phyloP scores from a whole-genome alignment of 2,797 vertebrate genomes.

The Gallirallus australis region DNA sequence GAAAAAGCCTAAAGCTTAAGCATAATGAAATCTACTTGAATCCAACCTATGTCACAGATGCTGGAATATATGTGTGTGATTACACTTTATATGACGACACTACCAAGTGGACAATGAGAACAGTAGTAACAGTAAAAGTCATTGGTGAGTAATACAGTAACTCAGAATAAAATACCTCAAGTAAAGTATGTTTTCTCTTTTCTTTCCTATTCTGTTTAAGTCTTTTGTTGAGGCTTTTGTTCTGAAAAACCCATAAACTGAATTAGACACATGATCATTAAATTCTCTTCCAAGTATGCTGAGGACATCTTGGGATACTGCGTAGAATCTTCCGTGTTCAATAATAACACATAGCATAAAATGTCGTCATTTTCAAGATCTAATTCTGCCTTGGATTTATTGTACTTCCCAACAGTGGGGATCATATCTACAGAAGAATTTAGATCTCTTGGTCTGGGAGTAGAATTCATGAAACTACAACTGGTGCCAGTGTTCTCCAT shows the following conservation, averaged over 20 bases:
- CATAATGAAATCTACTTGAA: slow-evolving; percentile 50
- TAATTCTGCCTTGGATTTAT: background rate
- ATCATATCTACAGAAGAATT: background rate
- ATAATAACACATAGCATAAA: background rate
- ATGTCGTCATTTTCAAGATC: background rate
- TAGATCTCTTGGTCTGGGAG: background rate
- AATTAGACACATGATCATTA: background rate
- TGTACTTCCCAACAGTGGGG: background rate
- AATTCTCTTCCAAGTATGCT: background rate
- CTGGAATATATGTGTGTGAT: slow-evolving; percentile 78
- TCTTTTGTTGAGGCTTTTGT: background rate
- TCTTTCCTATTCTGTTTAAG: background rate
- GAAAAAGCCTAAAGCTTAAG: slow-evolving; percentile 37
- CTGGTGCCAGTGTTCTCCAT: background rate
- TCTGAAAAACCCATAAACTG: background rate
- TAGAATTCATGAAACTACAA: background rate
- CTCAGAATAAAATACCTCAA: background rate
- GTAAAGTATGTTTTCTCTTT: background rate
- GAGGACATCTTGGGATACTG: background rate
- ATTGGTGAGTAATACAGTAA: slow-evolving; percentile 64
- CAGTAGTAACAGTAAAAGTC: slow-evolving; percentile 61
- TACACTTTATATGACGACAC: slow-evolving; percentile 54
- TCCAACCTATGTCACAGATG: slow-evolving; percentile 55
- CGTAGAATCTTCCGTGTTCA: background rate
- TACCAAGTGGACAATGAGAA: slow-evolving; percentile 73